These are phyloP conservation scores for Eclectus roratus DNA, from an alignment of 2,113 vertebrate species.

Conservation along the genomic window DNA sequence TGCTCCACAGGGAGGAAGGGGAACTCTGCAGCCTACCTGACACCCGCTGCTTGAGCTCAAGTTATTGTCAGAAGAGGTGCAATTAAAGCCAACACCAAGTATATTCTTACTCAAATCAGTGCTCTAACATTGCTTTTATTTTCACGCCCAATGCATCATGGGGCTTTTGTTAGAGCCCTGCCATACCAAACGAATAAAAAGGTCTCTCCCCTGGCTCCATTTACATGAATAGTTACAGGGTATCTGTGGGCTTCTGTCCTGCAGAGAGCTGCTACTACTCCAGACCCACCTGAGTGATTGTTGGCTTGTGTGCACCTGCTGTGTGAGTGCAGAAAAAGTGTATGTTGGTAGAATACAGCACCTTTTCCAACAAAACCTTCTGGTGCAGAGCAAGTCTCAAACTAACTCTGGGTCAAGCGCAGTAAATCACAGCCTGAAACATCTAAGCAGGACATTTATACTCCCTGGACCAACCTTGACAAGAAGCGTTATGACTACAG, in stretches of 20 bases:
- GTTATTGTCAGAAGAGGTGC: background rate
- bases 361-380: background rate
- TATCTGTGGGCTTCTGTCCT: background rate
- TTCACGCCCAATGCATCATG: fast-evolving
- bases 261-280: background rate
- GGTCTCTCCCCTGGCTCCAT: background rate
- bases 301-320: background rate
- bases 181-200: background rate
- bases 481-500: background rate
- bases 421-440: conserved; percentile 15
- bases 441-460: background rate
- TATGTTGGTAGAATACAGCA: background rate
- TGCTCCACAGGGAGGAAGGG: background rate
- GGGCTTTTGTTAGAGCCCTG: background rate
- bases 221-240: background rate
- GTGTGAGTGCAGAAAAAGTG: fast-evolving
- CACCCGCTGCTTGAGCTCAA: background rate
- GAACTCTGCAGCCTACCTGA: background rate
- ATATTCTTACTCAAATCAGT: background rate
- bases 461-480: background rate
- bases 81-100: background rate
- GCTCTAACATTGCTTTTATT: background rate
- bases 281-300: background rate
- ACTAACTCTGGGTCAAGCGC: background rate
- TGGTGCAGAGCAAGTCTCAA: background rate